A percentile compares a stretch with the other conserved stretches of the same genome.
Evolutionary conservation across 2,888 invertebrate species (phyloP).

Genomic region (Acanthosoma haemorrhoidale): DNA sequence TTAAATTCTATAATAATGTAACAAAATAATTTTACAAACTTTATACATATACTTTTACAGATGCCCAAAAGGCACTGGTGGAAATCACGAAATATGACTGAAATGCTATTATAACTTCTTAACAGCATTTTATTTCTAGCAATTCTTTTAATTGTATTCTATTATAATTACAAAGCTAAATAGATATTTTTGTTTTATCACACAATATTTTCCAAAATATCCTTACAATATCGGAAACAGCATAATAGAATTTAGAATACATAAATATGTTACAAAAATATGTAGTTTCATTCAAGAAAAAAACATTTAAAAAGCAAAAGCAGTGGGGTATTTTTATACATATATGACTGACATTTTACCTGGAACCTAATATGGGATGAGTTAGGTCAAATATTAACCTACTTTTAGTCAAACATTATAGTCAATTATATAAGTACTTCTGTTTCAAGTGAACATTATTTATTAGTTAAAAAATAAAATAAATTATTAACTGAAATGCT

Average conservation of each 20-base stretch:
- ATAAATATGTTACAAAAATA: background rate
- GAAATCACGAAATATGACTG: background rate
- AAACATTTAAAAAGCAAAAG: too few species aligned
- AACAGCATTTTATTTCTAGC: background rate
- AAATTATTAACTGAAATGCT: too few species aligned
- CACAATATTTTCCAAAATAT: background rate
- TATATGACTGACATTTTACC: too few species aligned
- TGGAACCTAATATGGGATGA: too few species aligned
- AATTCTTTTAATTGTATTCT: background rate
- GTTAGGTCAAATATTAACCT: too few species aligned
- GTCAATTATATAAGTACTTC: too few species aligned
- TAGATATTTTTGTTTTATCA: background rate
- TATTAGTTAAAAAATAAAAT: too few species aligned
- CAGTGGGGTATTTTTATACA: too few species aligned
- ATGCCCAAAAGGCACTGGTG: constrained; percentile 14
- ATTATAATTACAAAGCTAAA: constrained; percentile 4
- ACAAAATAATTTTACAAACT: background rate
- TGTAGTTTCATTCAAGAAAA: too few species aligned
- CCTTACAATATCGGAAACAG: background rate
- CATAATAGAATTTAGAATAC: background rate
- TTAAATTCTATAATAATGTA: constrained; percentile 3
- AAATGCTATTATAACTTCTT: background rate
- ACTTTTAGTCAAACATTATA: too few species aligned
- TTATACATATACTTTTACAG: background rate
- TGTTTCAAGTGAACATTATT: too few species aligned